Evolutionary conservation across 2,113 vertebrate species (phyloP).

Genomic region (Austrofundulus limnaeus): DNA sequence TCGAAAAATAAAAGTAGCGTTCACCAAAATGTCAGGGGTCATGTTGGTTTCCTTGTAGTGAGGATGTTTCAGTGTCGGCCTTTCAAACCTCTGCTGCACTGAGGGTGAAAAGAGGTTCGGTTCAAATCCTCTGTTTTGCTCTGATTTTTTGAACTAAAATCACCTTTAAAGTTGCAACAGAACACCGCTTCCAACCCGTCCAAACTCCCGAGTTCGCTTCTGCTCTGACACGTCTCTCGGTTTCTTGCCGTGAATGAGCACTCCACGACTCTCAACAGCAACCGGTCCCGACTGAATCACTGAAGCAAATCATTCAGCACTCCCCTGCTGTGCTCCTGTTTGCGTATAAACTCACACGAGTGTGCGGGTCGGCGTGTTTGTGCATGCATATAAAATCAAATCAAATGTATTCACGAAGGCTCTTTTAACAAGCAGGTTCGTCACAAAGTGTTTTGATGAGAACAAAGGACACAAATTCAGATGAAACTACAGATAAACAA

Average conservation of each 20-base stretch:
- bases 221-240: conserved; percentile 25
- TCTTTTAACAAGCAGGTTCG: conserved; percentile 41
- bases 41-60: conserved; percentile 21
- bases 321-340: conserved; percentile 51
- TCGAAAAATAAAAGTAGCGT: conserved; percentile 40
- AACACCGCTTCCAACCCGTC: not conserved
- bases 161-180: conserved; percentile 17
- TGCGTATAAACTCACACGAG: conserved; percentile 9
- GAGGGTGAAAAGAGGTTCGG: conserved; percentile 32
- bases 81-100: conserved; percentile 33
- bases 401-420: conserved; percentile 53
- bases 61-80: conserved; percentile 42
- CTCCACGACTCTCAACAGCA: conserved; percentile 17
- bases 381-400: conserved; percentile 36
- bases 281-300: conserved; percentile 54
- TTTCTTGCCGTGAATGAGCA: conserved; percentile 41
- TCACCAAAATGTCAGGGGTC: conserved; percentile 56
- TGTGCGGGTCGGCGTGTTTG: not conserved
- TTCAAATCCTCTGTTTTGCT: conserved; percentile 22
- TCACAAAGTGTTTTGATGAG: conserved; percentile 51
- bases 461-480: conserved; percentile 55
- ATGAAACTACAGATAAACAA: conserved; percentile 53
- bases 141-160: conserved; percentile 4
- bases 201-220: conserved; percentile 25
- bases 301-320: conserved; percentile 59